A percentile compares a stretch with the other conserved stretches of the same genome.
Conservation (phyloP, 2,113 vertebrate species). For the Ceuthmochares aereus region DNA sequence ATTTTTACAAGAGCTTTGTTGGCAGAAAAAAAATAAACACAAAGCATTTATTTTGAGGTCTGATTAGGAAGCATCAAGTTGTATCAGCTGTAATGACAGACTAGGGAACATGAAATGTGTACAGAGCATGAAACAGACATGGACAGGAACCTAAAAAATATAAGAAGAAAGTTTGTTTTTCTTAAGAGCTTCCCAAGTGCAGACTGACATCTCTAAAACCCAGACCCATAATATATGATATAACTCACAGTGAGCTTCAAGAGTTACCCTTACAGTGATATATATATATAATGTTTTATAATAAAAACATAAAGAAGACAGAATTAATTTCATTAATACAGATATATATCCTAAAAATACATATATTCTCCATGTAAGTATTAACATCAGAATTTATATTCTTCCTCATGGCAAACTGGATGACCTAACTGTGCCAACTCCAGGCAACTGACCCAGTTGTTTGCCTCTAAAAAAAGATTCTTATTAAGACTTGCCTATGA, state of each 20-base stretch:
- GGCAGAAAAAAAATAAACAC: not conserved
- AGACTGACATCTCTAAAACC: not conserved
- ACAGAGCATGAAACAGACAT: not conserved
- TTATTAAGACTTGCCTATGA: not conserved
- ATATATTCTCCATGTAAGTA: not conserved
- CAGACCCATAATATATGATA: not conserved
- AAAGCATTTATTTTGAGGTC: not conserved
- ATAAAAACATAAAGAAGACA: not conserved
- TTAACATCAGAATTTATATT: not conserved
- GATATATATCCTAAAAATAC: not conserved
- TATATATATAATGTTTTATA: not conserved
- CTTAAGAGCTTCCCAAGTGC: not conserved
- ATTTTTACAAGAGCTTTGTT: not conserved
- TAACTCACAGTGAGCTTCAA: not conserved
- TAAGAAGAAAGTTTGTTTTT: not conserved
- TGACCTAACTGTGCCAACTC: not conserved
- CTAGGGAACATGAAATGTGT: accelerated
- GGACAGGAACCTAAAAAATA: not conserved
- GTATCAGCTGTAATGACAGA: not conserved
- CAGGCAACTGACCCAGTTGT: not conserved
- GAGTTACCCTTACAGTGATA: not conserved
- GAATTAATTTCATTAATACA: not conserved
- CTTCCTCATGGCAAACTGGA: not conserved
- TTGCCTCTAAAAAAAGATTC: not conserved
- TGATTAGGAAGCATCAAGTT: not conserved